These are phyloP conservation scores for Drosophila cardini DNA, from an alignment of 1,140 invertebrate genomes.

Conservation along the genomic window DNA sequence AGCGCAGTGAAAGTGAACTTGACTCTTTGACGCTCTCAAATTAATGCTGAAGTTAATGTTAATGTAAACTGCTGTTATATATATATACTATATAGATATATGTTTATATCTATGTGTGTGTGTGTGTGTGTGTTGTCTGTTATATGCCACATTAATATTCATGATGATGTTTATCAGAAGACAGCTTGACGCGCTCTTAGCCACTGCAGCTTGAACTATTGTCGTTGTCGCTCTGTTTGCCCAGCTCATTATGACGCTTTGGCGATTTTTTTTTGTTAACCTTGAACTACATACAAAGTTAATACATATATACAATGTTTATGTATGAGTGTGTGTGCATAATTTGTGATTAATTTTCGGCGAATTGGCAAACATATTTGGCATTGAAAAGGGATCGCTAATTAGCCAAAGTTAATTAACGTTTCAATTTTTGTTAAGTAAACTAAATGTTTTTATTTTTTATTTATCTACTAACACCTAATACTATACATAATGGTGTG, in stretches of 20 bases:
- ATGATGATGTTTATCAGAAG: conserved; percentile 69
- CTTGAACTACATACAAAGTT: conserved; percentile 66
- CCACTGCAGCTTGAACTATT: not conserved
- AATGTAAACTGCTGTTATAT: conserved; percentile 45
- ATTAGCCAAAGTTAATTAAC: not conserved
- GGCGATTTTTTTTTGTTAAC: conserved; percentile 70
- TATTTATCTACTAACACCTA: no score
- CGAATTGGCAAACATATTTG: conserved; percentile 36
- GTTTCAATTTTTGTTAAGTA: not conserved
- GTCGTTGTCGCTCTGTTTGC: conserved; percentile 53
- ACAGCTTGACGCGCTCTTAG: conserved; percentile 34
- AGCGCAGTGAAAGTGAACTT: conserved; percentile 79
- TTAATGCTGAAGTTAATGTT: conserved; percentile 44
- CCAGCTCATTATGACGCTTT: conserved; percentile 69
- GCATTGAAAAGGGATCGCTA: conserved; percentile 26
- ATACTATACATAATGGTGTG: no score
- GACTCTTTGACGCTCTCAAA: conserved; percentile 57
- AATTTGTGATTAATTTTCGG: conserved; percentile 19
- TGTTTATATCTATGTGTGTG: conserved; percentile 12
- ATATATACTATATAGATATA: not conserved
- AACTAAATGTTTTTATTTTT: not conserved
- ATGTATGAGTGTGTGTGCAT: conserved; percentile 12
- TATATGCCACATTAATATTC: conserved; percentile 73
- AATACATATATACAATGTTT: conserved; percentile 40
- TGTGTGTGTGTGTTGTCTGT: conserved; percentile 12